Evolutionary conservation across 2,113 vertebrate species (phyloP).

Genomic region (Trichechus manatus): DNA sequence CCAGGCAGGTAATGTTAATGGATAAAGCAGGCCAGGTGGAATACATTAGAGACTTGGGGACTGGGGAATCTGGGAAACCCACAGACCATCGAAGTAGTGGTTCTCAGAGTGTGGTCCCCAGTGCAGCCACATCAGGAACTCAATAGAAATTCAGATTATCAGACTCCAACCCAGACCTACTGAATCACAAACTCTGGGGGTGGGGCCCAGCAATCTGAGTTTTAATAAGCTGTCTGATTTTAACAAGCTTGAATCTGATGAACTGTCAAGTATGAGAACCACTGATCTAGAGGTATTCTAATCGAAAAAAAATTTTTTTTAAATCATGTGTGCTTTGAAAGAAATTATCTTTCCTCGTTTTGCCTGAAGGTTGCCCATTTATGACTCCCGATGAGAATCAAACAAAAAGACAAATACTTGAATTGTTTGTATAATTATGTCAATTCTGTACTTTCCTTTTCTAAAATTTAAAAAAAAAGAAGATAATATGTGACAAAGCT

Average conservation of each 20-base stretch:
- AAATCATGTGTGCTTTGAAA: background rate
- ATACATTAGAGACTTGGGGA: background rate
- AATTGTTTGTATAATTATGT: constrained; percentile 19
- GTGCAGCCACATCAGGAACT: too few species aligned
- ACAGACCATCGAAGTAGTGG: background rate
- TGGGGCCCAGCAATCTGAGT: background rate
- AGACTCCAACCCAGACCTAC: background rate
- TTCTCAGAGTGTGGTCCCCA: background rate
- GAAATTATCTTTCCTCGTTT: background rate
- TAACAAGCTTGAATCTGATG: constrained; percentile 39
- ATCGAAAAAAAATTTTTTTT: background rate
- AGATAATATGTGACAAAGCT: background rate
- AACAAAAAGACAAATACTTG: constrained; percentile 8
- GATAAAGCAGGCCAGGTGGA: background rate
- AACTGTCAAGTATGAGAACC: background rate
- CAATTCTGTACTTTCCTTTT: constrained; percentile 43
- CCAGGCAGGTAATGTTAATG: background rate
- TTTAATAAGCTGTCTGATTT: background rate
- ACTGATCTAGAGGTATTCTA: constrained; percentile 6
- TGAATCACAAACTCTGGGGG: background rate
- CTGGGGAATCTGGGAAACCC: background rate
- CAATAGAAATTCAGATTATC: too few species aligned
- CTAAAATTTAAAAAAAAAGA: background rate
- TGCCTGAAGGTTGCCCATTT: background rate
- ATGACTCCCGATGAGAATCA: constrained; percentile 23